Base-by-base conservation (phyloP, 2,888 invertebrate genomes). In the Protonemura montana region DNA sequence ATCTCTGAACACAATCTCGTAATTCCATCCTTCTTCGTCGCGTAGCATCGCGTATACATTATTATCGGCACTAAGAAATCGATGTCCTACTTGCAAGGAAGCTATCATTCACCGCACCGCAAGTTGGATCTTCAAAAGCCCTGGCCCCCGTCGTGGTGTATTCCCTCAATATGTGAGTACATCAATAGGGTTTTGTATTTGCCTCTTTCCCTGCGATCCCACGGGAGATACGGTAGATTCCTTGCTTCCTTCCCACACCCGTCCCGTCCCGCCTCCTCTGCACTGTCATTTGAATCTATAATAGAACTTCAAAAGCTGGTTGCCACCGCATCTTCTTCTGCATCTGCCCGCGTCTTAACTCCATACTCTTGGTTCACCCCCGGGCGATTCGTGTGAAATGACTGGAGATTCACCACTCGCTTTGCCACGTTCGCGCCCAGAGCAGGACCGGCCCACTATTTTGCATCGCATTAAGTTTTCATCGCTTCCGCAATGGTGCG, bases 261-360 rank as follows among this genome's bases (percentile, higher is more conserved):
- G 6, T 78, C 78, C 28, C 78, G 3, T 27, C 59, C 59, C 16
- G 7, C 59, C 21, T 21, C 10, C 78, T n/a, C n/a, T 6, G 7
- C 77, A 84, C 82, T 77, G 86, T 85, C 86, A 87, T 87, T 87
- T 87, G 86, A 87, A 87, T 87, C 86, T 35, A 81, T 87, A 87
- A 87, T 87, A 80, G 86, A 42, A 87, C 86, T 81, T 87, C 81
- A 85, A 87, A 87, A 85, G 86, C 76, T 35, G 27, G 85, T 5
- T 76, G 27, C 78, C 21, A 21, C 59, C 59, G 59, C 59, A 59
- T 21, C 59, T 10, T 10, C 59, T 59, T 59, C 59, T 59, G 7
- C 59, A 2, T 21, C 13, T 59, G 59, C 16, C 13, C 59, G 59
- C 59, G 59, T 59, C 59, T 59, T 59, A 59, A 59, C 6, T 41